phyloP scores from a whole-genome alignment of 2,888 invertebrate genomes.

The Xanthorhoe spadicearia region DNA sequence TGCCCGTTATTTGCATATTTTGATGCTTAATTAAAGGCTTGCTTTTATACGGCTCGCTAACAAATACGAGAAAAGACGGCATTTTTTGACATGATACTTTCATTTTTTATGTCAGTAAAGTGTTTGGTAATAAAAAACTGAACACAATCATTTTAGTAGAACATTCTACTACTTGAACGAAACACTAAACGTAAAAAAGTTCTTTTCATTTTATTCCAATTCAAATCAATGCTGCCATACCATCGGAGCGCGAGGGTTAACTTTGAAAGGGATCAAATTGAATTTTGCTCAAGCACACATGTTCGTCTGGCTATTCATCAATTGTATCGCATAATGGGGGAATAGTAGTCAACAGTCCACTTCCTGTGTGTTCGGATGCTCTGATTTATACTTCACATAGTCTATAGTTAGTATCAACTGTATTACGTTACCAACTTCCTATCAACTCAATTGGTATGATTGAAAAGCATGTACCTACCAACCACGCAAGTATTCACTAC shows the following conservation, averaged over 20 bases:
- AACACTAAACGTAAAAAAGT: conserved; percentile 8
- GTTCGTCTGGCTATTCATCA: conserved; percentile 78
- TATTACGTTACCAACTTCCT: conserved; percentile 44
- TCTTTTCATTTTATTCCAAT: conserved; percentile 66
- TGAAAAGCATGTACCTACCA: conserved; percentile 26
- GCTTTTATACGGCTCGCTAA: conserved; percentile 9
- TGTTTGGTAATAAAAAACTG: too few species aligned
- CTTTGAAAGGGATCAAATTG: conserved; percentile 78
- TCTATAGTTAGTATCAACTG: conserved; percentile 12
- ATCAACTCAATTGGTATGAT: conserved; percentile 37
- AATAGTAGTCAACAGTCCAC: conserved; percentile 73
- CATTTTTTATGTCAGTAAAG: neutral
- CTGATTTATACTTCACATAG: conserved; percentile 44
- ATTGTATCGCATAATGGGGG: conserved; percentile 75
- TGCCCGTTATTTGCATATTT: conserved; percentile 74
- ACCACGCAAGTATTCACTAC: conserved; percentile 4
- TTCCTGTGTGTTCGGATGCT: conserved; percentile 61
- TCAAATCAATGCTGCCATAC: conserved; percentile 78
- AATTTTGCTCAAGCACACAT: conserved; percentile 77
- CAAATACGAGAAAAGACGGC: neutral
- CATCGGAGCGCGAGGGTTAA: conserved; percentile 72
- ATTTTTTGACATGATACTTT: neutral
- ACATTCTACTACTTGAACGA: neutral
- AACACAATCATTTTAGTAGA: neutral
- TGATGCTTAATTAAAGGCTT: conserved; percentile 64